Conservation (phyloP, 2,113 vertebrate species). For the Gymnogyps californianus region DNA sequence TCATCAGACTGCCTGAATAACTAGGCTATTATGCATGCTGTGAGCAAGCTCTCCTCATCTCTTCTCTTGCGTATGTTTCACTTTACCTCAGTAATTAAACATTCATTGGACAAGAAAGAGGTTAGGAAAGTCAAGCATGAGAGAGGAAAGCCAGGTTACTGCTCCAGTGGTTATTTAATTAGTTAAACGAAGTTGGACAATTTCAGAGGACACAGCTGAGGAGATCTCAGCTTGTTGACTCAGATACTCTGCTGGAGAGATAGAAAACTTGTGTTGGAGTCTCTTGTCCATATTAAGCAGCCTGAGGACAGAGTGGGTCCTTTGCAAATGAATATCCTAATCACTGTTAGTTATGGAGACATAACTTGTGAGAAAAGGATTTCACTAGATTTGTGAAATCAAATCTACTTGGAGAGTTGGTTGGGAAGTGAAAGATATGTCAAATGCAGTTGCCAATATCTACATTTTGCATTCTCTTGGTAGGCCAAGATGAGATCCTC, state of each 20-base stretch:
- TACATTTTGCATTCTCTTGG: neutral
- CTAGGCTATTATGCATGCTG: neutral
- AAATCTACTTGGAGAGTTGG: neutral
- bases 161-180: constrained; percentile 28
- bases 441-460: neutral
- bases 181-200: neutral
- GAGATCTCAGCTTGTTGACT: neutral
- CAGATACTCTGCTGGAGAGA: neutral
- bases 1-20: neutral
- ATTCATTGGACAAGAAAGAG: constrained; percentile 34
- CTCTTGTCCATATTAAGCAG: neutral
- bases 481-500: neutral
- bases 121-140: constrained; percentile 18
- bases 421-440: neutral
- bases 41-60: neutral
- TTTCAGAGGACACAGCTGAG: constrained; percentile 7
- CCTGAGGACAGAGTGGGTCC: neutral
- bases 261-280: neutral
- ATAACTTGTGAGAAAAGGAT: neutral
- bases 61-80: neutral
- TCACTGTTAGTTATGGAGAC: neutral
- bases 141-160: constrained; percentile 13
- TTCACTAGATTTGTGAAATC: neutral
- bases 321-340: neutral
- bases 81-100: constrained; percentile 40